Base-by-base conservation (phyloP, 2,888 invertebrate species). In the Heliconius hortense region DNA sequence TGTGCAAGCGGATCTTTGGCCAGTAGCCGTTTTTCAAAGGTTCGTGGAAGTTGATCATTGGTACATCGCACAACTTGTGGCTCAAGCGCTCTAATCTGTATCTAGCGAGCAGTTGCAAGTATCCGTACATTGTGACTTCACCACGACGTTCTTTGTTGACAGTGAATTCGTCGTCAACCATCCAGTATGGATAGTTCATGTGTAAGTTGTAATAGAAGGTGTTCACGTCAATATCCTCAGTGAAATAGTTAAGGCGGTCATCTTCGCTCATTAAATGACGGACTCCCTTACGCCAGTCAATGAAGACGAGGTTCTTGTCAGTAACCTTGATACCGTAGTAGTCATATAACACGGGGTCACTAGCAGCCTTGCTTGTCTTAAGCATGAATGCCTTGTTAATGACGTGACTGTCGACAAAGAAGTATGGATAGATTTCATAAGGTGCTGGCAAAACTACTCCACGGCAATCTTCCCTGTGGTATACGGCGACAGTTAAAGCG, bases 351-450 rank as follows among this genome's bases (percentile, higher is more conserved):
- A 94, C 88, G 18, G 95, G 94, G 82, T 95, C 93, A 53, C 91
- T 85, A 79, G 92, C 91, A 56, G 95, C 95, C 72, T 95, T 95
- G 82, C 95, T 94, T 93, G 95, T 95, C 85, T 95, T 95, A 88
- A 96, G 93, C 86, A 95, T 92, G 82, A 95, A 94, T 1, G 96
- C 96, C 83, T 96, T 95, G 83, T 96, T 95, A 81, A 97, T 96
- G 82, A 96, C 94, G 83, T 96, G 95, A 82, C 95, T 92, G 89
- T 96, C 96, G 86, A 97, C 95, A 94, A 96, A 97, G 90, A 95
- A 95, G 87, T 96, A 95, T 4, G 97, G 97, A 89, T 96, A 95
- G 87, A 97, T 95, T 89, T 97, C 97, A 85, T 97, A 97, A 63
- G 95, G 95, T 39, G 96, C 95, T 35, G 97, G 97, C 31, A 97